Evolutionary conservation across 2,797 vertebrate species (phyloP).

Genomic region (Sphenodon punctatus): DNA sequence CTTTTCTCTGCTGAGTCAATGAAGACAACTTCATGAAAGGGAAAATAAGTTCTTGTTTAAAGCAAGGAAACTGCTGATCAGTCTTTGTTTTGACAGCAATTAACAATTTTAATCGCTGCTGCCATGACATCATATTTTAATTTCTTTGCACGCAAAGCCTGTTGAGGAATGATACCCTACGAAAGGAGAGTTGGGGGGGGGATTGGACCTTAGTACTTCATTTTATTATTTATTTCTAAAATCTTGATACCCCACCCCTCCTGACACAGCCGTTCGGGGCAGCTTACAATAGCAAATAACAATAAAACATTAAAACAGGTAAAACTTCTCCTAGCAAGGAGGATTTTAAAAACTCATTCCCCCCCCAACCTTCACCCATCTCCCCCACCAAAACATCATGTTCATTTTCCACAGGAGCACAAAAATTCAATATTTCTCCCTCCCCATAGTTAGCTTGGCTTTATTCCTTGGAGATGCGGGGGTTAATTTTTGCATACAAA

Average conservation of each 20-base stretch:
- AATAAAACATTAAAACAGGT: too few species aligned
- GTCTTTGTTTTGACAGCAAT: conserved; percentile 43
- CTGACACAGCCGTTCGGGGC: too few species aligned
- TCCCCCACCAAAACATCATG: too few species aligned
- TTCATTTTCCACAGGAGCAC: background rate
- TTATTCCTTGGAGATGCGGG: background rate
- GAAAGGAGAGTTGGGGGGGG: too few species aligned
- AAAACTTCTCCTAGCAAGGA: too few species aligned
- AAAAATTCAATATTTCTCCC: background rate
- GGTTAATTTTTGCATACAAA: background rate
- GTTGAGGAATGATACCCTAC: background rate
- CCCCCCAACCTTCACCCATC: too few species aligned
- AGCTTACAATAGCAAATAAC: too few species aligned
- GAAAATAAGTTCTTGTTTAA: background rate
- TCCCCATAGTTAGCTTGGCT: background rate
- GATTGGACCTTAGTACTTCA: too few species aligned
- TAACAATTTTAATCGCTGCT: conserved; percentile 65
- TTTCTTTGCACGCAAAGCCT: background rate
- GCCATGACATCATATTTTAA: conserved; percentile 47
- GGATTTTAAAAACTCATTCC: too few species aligned
- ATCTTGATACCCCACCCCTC: too few species aligned
- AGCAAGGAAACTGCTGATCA: background rate
- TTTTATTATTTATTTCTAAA: too few species aligned
- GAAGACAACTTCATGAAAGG: background rate
- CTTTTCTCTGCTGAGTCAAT: rapidly evolving